phyloP scores from a whole-genome alignment of 2,797 vertebrate genomes.

The Myiotriccus ornatus region DNA sequence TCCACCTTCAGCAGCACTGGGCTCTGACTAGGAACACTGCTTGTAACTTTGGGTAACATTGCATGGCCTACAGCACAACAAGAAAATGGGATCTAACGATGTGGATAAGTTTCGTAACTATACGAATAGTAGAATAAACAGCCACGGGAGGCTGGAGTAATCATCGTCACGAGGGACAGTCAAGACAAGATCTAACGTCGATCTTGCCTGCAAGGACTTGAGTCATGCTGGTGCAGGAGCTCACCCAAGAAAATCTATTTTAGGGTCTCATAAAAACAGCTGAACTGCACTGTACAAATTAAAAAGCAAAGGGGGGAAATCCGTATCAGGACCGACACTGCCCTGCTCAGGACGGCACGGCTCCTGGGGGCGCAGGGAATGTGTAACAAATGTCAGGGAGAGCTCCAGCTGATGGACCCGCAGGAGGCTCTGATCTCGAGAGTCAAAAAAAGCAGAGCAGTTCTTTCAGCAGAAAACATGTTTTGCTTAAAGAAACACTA shows the following conservation, averaged over 20 bases:
- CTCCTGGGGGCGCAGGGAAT: background rate
- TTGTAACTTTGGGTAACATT: background rate
- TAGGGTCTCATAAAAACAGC: constrained; percentile 23
- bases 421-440: background rate
- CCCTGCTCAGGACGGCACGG: background rate
- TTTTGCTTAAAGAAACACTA: background rate
- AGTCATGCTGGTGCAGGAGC: constrained; percentile 14
- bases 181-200: constrained; percentile 38
- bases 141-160: constrained; percentile 26
- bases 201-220: constrained; percentile 17
- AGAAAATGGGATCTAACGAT: constrained; percentile 33
- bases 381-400: background rate
- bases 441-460: background rate
- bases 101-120: constrained; percentile 38
- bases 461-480: background rate
- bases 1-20: background rate
- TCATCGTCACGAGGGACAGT: constrained; percentile 40
- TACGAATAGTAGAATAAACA: constrained; percentile 37
- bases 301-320: background rate
- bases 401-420: background rate
- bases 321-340: background rate
- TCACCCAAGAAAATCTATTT: constrained; percentile 24
- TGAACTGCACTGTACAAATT: background rate
- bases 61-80: constrained; percentile 31
- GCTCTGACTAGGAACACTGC: background rate